Conservation (phyloP, 2,797 vertebrate genomes). For the Sternotherus odoratus region DNA sequence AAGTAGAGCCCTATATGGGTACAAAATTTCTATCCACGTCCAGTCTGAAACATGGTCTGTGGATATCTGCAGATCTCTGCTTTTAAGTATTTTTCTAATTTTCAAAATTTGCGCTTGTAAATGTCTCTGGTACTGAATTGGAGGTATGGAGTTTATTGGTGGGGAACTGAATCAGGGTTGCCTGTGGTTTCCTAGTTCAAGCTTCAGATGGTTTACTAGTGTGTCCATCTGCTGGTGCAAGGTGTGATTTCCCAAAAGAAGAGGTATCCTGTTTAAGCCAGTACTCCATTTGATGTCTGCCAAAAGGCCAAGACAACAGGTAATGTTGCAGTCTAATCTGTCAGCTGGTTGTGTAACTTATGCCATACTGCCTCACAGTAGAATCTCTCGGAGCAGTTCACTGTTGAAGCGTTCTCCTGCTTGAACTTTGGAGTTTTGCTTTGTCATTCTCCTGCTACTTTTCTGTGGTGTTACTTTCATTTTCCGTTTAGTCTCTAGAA, state of each 20-base stretch:
- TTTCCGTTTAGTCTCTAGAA: constrained; percentile 71
- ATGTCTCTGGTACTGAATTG: fast-evolving
- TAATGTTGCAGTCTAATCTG: neutral
- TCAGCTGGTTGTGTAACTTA: neutral
- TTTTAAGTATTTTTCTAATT: neutral
- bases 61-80: too few relatives aligned
- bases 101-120: neutral
- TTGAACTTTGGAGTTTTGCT: constrained; percentile 71
- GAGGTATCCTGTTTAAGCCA: neutral
- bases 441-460: constrained; percentile 72
- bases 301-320: neutral
- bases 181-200: neutral
- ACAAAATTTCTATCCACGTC: too few relatives aligned
- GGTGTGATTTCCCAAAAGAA: neutral
- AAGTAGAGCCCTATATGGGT: too few relatives aligned
- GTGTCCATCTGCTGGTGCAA: neutral
- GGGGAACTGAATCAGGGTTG: fast-evolving
- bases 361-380: fast-evolving
- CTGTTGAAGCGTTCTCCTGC: neutral
- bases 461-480: constrained; percentile 39
- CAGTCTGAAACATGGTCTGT: too few relatives aligned
- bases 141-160: neutral
- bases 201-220: neutral
- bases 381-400: constrained; percentile 7
- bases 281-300: fast-evolving